Conservation (phyloP, 2,113 vertebrate genomes). For the Oreocharis arfaki region DNA sequence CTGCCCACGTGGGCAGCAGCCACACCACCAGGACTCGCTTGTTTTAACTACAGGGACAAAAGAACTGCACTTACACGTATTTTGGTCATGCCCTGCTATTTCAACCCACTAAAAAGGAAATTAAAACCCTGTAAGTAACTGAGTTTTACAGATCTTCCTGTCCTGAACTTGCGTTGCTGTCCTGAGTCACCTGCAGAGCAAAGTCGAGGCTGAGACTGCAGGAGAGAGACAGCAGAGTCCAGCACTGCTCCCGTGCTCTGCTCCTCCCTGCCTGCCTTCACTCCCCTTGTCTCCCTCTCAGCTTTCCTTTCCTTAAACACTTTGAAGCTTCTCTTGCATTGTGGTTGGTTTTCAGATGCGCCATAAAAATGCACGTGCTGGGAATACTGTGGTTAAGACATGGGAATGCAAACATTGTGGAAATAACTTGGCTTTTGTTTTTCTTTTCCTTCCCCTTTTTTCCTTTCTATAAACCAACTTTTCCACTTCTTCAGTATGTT, state of each 20-base stretch:
- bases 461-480: slow-evolving; percentile 25
- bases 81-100: neutral
- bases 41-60: neutral
- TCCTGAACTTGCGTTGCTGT: neutral
- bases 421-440: slow-evolving; percentile 32
- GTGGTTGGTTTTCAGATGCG: neutral
- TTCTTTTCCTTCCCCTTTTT: slow-evolving; percentile 15
- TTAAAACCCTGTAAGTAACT: neutral
- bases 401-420: slow-evolving; percentile 12
- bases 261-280: neutral
- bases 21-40: neutral
- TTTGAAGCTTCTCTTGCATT: neutral
- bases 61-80: neutral
- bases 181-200: neutral
- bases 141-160: neutral
- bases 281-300: neutral
- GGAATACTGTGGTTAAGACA: slow-evolving; percentile 29
- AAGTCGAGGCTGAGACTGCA: neutral
- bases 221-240: neutral
- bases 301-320: neutral
- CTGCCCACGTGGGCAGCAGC: too few species aligned
- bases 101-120: neutral
- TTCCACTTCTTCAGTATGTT: slow-evolving; percentile 3
- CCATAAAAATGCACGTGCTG: neutral
- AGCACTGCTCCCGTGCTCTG: neutral